Evolutionary conservation across 2,113 vertebrate genomes (phyloP).

Genomic region (Otocyon megalotis): DNA sequence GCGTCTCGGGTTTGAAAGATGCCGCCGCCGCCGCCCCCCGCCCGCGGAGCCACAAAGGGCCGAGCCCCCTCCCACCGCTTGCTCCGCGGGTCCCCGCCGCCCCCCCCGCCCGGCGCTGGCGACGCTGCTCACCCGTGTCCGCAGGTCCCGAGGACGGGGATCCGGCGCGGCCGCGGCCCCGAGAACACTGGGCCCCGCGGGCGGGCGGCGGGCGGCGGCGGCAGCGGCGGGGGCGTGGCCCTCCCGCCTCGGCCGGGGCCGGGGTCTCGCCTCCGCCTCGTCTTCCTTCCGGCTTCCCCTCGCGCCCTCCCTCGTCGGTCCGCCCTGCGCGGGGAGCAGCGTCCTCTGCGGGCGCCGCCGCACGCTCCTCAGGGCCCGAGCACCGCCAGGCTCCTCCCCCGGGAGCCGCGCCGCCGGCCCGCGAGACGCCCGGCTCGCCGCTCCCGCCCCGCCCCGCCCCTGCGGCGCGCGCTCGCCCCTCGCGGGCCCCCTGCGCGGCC

Average conservation of each 20-base stretch:
- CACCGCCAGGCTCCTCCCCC: constrained; percentile 59
- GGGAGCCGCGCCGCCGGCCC: constrained; percentile 50
- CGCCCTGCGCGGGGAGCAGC: not conserved
- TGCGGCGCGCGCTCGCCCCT: constrained; percentile 22
- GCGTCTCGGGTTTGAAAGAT: constrained; percentile 60
- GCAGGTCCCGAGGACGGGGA: not conserved
- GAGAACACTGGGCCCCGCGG: not conserved
- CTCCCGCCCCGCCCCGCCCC: not conserved
- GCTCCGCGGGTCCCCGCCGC: not conserved
- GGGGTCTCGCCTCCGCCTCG: constrained; percentile 32
- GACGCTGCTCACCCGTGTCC: constrained; percentile 53
- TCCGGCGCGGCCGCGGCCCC: not conserved
- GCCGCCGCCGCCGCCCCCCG: not conserved
- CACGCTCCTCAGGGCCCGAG: constrained; percentile 50
- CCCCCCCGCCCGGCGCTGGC: not conserved
- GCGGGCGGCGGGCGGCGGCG: constrained; percentile 66
- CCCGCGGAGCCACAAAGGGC: constrained; percentile 57
- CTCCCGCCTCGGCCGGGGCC: not conserved
- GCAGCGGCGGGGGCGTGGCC: constrained; percentile 73
- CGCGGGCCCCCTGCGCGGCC: not conserved
- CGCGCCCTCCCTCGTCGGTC: not conserved
- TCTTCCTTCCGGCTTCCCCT: constrained; percentile 54
- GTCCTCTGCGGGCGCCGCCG: constrained; percentile 53
- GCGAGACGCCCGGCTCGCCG: not conserved
- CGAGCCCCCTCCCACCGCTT: constrained; percentile 44